Evolutionary conservation across 2,888 invertebrate genomes (phyloP).

Genomic region (Eupsilia transversa): DNA sequence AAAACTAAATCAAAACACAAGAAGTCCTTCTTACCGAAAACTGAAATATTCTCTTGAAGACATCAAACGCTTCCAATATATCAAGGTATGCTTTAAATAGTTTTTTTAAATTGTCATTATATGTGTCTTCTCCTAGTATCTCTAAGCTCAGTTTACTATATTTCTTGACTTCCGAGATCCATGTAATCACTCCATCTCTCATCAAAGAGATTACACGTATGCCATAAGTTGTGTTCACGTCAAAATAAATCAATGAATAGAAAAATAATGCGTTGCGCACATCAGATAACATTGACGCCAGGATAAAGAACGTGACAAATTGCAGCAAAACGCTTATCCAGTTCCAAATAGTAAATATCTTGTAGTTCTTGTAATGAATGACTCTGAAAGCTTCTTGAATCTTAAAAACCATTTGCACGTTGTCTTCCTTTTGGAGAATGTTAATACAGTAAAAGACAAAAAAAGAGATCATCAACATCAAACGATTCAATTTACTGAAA

Average conservation of each 20-base stretch:
- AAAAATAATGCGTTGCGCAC: constrained; percentile 11
- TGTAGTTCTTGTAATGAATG: not conserved
- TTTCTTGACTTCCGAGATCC: constrained; percentile 1
- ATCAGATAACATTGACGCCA: not conserved
- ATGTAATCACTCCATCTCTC: constrained; percentile 12
- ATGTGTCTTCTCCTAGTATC: not conserved
- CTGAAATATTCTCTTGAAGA: constrained; percentile 9
- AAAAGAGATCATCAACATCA: constrained; percentile 1
- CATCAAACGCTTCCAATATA: constrained; percentile 6
- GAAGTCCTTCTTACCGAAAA: constrained; percentile 1
- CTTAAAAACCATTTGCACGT: constrained; percentile 11
- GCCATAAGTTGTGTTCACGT: not conserved
- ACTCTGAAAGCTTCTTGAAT: constrained; percentile 21
- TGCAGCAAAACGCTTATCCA: constrained; percentile 4
- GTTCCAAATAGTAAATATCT: not conserved
- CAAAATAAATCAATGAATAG: constrained; percentile 17
- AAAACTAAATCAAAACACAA: not conserved
- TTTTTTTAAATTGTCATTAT: not conserved
- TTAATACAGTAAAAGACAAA: constrained; percentile 13
- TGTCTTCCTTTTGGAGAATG: not conserved
- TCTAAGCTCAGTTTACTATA: not conserved
- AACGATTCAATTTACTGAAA: not conserved
- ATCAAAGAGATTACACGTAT: constrained; percentile 4
- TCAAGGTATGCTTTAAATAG: constrained; percentile 3
- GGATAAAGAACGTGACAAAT: not conserved